Evolutionary conservation across 23 tunicate species (phyloP).

Genomic region (Corella eumyota): DNA sequence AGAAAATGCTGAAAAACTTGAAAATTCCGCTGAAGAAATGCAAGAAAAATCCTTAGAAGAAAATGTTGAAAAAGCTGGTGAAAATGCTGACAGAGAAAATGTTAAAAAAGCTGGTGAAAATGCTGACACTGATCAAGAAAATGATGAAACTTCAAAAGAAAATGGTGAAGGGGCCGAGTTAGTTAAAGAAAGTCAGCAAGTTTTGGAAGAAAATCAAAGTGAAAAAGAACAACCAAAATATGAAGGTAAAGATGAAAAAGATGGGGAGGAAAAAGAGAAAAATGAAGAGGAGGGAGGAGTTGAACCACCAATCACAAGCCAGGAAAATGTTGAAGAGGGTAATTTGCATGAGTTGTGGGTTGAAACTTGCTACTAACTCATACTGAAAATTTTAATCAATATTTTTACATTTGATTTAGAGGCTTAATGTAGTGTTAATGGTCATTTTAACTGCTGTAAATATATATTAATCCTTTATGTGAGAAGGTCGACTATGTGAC

Average conservation of each 20-base stretch:
- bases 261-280: neutral
- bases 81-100: constrained; percentile 8
- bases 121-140: neutral
- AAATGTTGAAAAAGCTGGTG: neutral
- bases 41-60: constrained; percentile 3
- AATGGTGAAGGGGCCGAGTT: neutral
- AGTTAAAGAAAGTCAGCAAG: neutral
- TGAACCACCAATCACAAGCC: neutral
- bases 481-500: too few relatives aligned
- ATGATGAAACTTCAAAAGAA: constrained; percentile 1
- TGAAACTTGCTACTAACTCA: too few relatives aligned
- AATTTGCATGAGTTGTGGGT: too few relatives aligned
- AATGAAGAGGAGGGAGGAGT: neutral
- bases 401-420: too few relatives aligned
- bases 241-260: neutral
- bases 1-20: neutral
- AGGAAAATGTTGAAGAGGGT: neutral
- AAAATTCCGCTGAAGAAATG: neutral
- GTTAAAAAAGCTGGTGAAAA: constrained; percentile 4
- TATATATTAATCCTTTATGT: too few relatives aligned
- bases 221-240: neutral
- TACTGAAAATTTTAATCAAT: too few relatives aligned
- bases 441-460: too few relatives aligned
- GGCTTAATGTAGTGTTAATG: too few relatives aligned
- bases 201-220: neutral